Percentiles rank a stretch among this genome's conserved stretches.
phyloP scores from a whole-genome alignment of 2,888 invertebrate genomes.

The Drosophila subsilvestris region DNA sequence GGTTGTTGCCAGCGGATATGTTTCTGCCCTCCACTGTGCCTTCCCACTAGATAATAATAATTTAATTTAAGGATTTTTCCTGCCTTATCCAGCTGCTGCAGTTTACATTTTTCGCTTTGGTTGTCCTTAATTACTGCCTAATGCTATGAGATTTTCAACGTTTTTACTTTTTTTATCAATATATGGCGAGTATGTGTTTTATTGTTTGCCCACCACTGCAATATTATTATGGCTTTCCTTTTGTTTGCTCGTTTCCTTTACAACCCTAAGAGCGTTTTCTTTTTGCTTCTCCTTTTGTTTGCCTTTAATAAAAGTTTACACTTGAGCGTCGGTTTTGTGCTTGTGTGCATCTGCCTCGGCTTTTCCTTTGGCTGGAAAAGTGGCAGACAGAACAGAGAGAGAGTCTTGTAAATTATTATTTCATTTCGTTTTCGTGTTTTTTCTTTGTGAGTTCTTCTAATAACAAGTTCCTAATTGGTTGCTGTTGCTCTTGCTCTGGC shows the following conservation, averaged over 20 bases:
- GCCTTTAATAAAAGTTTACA: conserved; percentile 51
- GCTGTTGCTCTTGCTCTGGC: conserved; percentile 24
- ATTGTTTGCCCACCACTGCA: conserved; percentile 65
- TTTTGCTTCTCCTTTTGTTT: conserved; percentile 28
- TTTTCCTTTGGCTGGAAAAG: conserved; percentile 5
- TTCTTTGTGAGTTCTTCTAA: conserved; percentile 6
- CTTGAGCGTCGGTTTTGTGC: conserved; percentile 41
- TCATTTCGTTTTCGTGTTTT: conserved; percentile 14
- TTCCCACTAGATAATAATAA: conserved; percentile 34
- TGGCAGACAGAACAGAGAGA: neutral
- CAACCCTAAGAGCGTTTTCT: conserved; percentile 72
- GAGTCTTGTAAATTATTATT: conserved; percentile 48
- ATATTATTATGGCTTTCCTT: conserved; percentile 39
- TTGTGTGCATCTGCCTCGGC: conserved; percentile 17
- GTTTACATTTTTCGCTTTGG: conserved; percentile 62
- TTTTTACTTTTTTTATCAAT: conserved; percentile 48
- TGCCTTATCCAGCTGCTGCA: conserved; percentile 34
- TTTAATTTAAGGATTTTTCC: conserved; percentile 33
- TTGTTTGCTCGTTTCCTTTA: conserved; percentile 52
- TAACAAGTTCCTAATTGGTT: conserved; percentile 30
- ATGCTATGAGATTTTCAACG: conserved; percentile 44
- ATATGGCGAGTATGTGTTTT: conserved; percentile 82
- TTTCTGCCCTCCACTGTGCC: conserved; percentile 27
- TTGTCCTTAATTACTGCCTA: conserved; percentile 31
- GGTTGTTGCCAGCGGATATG: conserved; percentile 71